phyloP scores from a whole-genome alignment of 2,888 invertebrate genomes.

The Uloborus plumipes region DNA sequence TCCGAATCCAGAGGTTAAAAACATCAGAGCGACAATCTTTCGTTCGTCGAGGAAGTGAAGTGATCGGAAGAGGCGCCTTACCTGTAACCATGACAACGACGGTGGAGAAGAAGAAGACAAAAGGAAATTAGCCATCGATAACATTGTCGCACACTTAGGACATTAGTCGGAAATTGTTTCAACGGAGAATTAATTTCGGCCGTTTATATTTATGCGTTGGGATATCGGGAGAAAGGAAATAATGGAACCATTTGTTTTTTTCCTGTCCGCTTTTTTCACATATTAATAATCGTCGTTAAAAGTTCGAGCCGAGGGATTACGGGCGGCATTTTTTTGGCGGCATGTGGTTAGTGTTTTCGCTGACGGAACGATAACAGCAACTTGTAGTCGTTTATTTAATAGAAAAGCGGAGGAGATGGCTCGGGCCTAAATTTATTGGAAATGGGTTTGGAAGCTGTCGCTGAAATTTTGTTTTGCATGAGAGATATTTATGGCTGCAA shows the following conservation, averaged over 20 bases:
- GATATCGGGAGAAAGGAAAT: constrained; percentile 9
- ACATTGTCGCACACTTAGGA: constrained; percentile 35
- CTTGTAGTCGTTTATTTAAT: constrained; percentile 38
- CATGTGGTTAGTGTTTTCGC: constrained; percentile 11
- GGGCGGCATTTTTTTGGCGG: not conserved
- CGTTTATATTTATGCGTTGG: constrained; percentile 41
- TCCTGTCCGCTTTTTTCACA: not conserved
- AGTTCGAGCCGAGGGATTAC: constrained; percentile 23
- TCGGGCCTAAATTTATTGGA: too few species aligned
- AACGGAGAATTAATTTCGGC: constrained; percentile 54
- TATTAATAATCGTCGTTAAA: constrained; percentile 54
- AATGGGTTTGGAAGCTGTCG: too few species aligned
- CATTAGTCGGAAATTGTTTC: constrained; percentile 56
- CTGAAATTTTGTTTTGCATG: too few species aligned
- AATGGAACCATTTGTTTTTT: constrained; percentile 35
- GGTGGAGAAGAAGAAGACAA: constrained; percentile 24
- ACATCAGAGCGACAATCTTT: constrained; percentile 24
- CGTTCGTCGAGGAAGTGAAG: constrained; percentile 6
- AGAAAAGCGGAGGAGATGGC: not conserved
- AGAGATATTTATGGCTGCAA: too few species aligned
- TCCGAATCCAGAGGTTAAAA: constrained; percentile 42
- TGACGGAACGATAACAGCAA: constrained; percentile 21
- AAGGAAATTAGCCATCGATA: constrained; percentile 61
- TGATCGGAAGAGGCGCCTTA: constrained; percentile 15
- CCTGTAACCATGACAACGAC: constrained; percentile 39